These are phyloP conservation scores for Aleiodes sp. DNA, from an alignment of 1,140 invertebrate genomes.

Conservation along the genomic window DNA sequence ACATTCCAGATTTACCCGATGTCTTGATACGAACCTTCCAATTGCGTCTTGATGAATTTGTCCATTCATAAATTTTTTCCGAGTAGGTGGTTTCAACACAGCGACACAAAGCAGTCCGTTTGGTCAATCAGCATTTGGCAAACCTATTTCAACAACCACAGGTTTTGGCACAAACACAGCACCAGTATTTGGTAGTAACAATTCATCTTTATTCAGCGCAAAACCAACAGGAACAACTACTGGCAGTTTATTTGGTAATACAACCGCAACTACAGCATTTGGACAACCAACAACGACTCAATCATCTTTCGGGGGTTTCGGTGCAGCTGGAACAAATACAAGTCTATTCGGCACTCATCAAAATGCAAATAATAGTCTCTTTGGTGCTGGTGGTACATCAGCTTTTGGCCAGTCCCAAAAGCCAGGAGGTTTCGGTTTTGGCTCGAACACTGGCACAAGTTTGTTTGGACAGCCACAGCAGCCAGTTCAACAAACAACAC, in stretches of 20 bases:
- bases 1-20: too few relatives aligned
- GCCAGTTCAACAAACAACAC: slow-evolving; percentile 58
- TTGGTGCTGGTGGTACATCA: slow-evolving; percentile 61
- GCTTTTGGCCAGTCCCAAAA: slow-evolving; percentile 73
- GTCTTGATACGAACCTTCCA: too few relatives aligned
- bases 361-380: slow-evolving; percentile 61
- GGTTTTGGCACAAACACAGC: slow-evolving; percentile 59
- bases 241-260: slow-evolving; percentile 61
- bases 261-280: slow-evolving; percentile 60
- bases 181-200: slow-evolving; percentile 65
- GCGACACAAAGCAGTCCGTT: slow-evolving; percentile 62
- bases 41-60: too few relatives aligned
- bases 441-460: slow-evolving; percentile 61
- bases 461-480: slow-evolving; percentile 69
- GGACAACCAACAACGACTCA: slow-evolving; percentile 63
- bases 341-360: slow-evolving; percentile 61
- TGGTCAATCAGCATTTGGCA: slow-evolving; percentile 66
- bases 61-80: not conserved
- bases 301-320: slow-evolving; percentile 62
- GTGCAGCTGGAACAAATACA: slow-evolving; percentile 54
- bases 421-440: slow-evolving; percentile 69
- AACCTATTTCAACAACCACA: slow-evolving; percentile 60
- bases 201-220: slow-evolving; percentile 68
- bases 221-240: slow-evolving; percentile 68
- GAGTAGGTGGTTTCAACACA: slow-evolving; percentile 53